Evolutionary conservation across 2,888 invertebrate genomes (phyloP).

Genomic region (Marronus borbonicus): DNA sequence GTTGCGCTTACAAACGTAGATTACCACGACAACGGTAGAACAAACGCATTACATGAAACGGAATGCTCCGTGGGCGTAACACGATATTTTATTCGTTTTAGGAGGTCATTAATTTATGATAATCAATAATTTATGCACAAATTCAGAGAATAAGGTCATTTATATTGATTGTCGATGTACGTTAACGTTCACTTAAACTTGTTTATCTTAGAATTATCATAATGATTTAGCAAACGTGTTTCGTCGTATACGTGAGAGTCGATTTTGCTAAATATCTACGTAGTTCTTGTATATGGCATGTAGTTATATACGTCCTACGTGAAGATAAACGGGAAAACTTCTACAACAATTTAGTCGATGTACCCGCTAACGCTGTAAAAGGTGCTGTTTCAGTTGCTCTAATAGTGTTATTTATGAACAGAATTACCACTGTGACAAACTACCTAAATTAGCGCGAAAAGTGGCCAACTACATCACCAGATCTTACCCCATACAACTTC

Average conservation of each 20-base stretch:
- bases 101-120: slow-evolving; percentile 45
- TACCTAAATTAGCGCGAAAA: too few species aligned
- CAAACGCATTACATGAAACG: slow-evolving; percentile 41
- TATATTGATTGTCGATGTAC: slow-evolving; percentile 43
- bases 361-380: too few species aligned
- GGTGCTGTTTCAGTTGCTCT: too few species aligned
- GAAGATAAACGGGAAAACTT: too few species aligned
- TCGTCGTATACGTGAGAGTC: not conserved
- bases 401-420: too few species aligned
- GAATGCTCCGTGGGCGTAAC: slow-evolving; percentile 35
- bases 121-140: slow-evolving; percentile 46
- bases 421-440: too few species aligned
- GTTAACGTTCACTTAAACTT: slow-evolving; percentile 34
- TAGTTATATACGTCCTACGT: too few species aligned
- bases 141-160: slow-evolving; percentile 46
- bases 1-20: slow-evolving; percentile 9
- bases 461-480: too few species aligned
- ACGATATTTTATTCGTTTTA: slow-evolving; percentile 44
- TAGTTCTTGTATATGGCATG: too few species aligned
- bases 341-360: too few species aligned
- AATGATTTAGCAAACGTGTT: slow-evolving; percentile 43
- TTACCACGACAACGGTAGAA: slow-evolving; percentile 27
- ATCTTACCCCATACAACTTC: too few species aligned
- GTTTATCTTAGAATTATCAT: slow-evolving; percentile 46
- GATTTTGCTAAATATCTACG: not conserved